phyloP scores from a whole-genome alignment of 2,888 invertebrate genomes.

The Allygus modestus region DNA sequence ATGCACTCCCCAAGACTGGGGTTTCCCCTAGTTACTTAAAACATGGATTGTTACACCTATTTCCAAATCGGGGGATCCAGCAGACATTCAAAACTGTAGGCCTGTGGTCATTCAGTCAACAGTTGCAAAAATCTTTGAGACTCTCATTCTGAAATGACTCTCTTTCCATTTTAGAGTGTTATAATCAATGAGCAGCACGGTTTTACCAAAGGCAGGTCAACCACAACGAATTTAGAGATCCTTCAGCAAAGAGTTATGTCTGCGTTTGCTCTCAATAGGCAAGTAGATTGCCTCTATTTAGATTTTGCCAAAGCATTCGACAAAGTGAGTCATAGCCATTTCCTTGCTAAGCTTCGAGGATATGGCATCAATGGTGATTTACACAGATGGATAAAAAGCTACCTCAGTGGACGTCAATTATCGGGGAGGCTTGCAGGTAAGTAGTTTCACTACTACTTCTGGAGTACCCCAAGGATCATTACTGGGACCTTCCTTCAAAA shows the following conservation, averaged over 20 bases:
- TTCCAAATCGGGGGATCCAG: neutral
- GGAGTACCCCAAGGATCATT: conserved; percentile 48
- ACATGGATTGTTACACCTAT: conserved; percentile 11
- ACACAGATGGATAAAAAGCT: neutral
- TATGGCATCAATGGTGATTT: conserved; percentile 14
- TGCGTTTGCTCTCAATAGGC: neutral
- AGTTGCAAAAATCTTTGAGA: conserved; percentile 22
- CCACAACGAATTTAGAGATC: conserved; percentile 15
- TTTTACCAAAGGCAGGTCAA: conserved; percentile 6
- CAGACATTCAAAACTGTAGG: neutral
- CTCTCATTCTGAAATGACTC: neutral
- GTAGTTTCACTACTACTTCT: neutral
- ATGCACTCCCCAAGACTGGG: neutral
- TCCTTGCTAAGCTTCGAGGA: conserved; percentile 31
- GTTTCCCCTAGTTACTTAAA: neutral
- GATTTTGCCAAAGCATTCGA: conserved; percentile 49
- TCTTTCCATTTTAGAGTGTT: neutral
- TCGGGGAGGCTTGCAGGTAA: neutral
- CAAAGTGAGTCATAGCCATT: neutral
- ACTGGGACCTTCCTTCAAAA: conserved; percentile 34
- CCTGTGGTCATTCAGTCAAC: conserved; percentile 15
- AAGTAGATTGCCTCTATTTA: conserved; percentile 17
- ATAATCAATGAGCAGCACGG: conserved; percentile 25
- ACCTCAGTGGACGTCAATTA: neutral
- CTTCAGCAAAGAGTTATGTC: neutral